Base-by-base conservation (phyloP, 2,797 vertebrate species). In the Furcifer pardalis region DNA sequence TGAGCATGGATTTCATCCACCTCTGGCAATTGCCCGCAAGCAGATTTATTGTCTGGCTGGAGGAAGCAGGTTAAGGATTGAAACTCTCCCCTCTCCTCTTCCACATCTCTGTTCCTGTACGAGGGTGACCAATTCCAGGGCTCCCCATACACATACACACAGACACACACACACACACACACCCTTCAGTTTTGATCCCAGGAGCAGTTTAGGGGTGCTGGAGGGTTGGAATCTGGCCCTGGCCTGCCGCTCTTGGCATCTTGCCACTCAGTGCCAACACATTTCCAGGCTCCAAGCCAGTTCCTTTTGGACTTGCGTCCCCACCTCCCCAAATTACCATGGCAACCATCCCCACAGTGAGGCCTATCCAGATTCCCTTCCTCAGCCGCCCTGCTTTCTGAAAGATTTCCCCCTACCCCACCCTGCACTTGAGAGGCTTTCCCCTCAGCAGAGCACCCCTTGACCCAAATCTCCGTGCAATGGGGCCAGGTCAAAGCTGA, bases 281-380 rank as follows among this genome's bases (percentile, higher is more conserved):
- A 25, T 86, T 86, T 86, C 84, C 79, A 77, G 84, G 84, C 84
- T 86, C 27, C 4, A 63, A 37, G 84, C 84, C 84, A 86, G 84
- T 81, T 81, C 79, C 60, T 86, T 86, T 77, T n/a, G 84, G 84
- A 77, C 74, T 71, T 19, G 4, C 35, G 37, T n/a, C 78, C 44
- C 69, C 49, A n/a, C 30, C n/a, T 68, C 60, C 69, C 69, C 63
- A 86, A 49, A 86, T 86, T 60, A 42, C 79, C 73, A 77, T 86
- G 84, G 84, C 77, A 86, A 86, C 84, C 74, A 46, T 81, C 77
- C 77, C 52, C 42, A 71, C 42, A 86, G 63, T 13, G 37, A 59
- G 30, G 73, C 35, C 62, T 69, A 77, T n/a, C 52, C 84, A 81
- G 79, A 46, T 77, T 86, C n/a, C 37, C 84, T 40, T 69, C 25